Percentiles rank a stretch among this genome's conserved stretches.
Evolutionary conservation across 2,888 invertebrate species (phyloP).

Genomic region (Unio pictorum): DNA sequence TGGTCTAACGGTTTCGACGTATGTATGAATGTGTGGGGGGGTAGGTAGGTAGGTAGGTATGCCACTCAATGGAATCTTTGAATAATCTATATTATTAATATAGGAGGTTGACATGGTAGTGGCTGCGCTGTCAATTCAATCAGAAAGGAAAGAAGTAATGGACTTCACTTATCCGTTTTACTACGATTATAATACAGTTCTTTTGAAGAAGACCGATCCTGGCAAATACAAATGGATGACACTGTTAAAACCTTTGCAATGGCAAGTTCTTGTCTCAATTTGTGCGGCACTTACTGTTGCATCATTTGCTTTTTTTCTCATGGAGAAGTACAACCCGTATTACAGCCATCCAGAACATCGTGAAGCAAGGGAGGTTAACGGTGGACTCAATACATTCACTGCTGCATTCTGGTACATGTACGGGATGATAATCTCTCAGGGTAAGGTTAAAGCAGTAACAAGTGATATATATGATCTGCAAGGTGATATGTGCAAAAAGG

Average conservation of each 20-base stretch:
- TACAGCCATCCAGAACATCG: constrained; percentile 2
- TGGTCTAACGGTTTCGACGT: no score
- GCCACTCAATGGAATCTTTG: no score
- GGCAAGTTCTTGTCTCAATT: constrained; percentile 33
- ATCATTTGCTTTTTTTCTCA: constrained; percentile 22
- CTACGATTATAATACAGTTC: constrained; percentile 36
- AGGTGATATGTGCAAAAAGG: no score
- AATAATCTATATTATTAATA: not conserved
- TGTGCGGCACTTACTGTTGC: constrained; percentile 17
- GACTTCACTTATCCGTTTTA: constrained; percentile 88
- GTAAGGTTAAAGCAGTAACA: constrained; percentile 3
- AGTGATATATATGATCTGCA: no score
- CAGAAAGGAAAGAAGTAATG: constrained; percentile 89
- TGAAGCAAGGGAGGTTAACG: not conserved
- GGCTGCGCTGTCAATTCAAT: constrained; percentile 89
- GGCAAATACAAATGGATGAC: constrained; percentile 34
- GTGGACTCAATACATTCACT: constrained; percentile 6
- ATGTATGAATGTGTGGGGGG: no score
- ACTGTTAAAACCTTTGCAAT: constrained; percentile 35
- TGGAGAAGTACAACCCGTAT: constrained; percentile 29
- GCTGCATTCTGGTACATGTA: constrained; percentile 66
- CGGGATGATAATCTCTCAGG: constrained; percentile 10
- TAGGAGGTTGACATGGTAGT: constrained; percentile 88
- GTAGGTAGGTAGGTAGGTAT: no score
- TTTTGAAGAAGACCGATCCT: constrained; percentile 40